Conservation (phyloP, 2,113 vertebrate species). For the Xyrauchen texanus region DNA sequence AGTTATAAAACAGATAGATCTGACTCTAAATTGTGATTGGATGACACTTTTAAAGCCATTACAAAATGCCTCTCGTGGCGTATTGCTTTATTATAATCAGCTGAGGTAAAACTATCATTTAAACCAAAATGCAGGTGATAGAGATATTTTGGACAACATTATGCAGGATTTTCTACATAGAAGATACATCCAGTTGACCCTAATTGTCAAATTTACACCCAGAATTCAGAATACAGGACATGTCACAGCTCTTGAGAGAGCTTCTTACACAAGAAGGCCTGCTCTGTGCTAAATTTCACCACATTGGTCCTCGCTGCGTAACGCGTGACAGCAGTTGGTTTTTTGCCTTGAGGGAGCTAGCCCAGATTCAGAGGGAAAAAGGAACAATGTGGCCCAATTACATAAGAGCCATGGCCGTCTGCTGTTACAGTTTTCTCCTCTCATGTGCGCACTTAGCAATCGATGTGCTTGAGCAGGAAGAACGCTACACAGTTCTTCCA, state of each 20-base stretch:
- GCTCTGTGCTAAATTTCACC: conserved; percentile 49
- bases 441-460: conserved; percentile 2
- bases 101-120: too few relatives aligned
- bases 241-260: neutral
- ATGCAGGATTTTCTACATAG: neutral
- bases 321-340: conserved; percentile 55
- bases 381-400: conserved; percentile 55
- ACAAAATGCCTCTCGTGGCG: too few relatives aligned
- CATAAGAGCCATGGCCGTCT: conserved; percentile 59
- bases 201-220: conserved; percentile 3
- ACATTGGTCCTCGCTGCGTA: conserved; percentile 40
- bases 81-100: too few relatives aligned
- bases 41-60: too few relatives aligned
- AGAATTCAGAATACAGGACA: neutral
- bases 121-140: too few relatives aligned
- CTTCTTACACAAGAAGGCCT: conserved; percentile 45
- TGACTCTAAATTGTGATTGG: too few relatives aligned
- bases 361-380: conserved; percentile 57
- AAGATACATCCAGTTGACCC: neutral
- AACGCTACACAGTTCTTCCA: neutral
- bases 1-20: too few relatives aligned
- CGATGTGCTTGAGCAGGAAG: conserved; percentile 21
- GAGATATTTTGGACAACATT: too few relatives aligned
- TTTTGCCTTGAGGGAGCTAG: conserved; percentile 61
- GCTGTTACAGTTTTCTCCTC: neutral